These are phyloP conservation scores for Metaphire vulgaris DNA, from an alignment of 1,140 invertebrate genomes.

Conservation along the genomic window DNA sequence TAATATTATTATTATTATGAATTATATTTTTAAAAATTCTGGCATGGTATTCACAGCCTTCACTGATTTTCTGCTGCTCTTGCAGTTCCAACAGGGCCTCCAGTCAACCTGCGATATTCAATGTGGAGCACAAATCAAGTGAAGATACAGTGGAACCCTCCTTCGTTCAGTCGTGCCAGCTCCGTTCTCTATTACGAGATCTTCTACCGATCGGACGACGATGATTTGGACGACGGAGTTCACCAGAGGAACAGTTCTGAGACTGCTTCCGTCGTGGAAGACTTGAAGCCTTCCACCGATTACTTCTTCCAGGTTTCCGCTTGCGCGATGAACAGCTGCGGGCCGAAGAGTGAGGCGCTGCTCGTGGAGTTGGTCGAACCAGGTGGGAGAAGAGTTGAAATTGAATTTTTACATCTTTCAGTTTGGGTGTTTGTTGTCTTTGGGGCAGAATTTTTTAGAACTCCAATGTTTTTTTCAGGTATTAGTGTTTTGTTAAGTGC, in stretches of 20 bases:
- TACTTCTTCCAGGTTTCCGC: conserved; percentile 89
- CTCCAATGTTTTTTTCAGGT: too few relatives aligned
- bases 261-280: conserved; percentile 75
- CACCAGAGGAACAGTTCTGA: conserved; percentile 63
- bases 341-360: conserved; percentile 80
- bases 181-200: conserved; percentile 87
- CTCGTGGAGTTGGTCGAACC: neutral
- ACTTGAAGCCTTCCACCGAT: conserved; percentile 89
- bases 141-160: conserved; percentile 70
- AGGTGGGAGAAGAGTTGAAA: too few relatives aligned
- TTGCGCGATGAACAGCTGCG: conserved; percentile 77
- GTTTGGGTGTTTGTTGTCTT: too few relatives aligned
- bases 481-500: too few relatives aligned
- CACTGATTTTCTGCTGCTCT: too few relatives aligned
- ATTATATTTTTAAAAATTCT: too few relatives aligned
- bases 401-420: too few relatives aligned
- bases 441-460: too few relatives aligned
- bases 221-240: conserved; percentile 67
- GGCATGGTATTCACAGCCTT: too few relatives aligned
- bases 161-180: conserved; percentile 78
- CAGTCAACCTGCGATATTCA: conserved; percentile 54
- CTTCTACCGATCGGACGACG: conserved; percentile 83
- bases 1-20: too few relatives aligned
- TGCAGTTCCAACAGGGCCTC: conserved; percentile 52
- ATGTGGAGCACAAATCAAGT: conserved; percentile 42